Evolutionary conservation across 2,113 vertebrate species (phyloP).

Genomic region (Ailuropoda melanoleuca): DNA sequence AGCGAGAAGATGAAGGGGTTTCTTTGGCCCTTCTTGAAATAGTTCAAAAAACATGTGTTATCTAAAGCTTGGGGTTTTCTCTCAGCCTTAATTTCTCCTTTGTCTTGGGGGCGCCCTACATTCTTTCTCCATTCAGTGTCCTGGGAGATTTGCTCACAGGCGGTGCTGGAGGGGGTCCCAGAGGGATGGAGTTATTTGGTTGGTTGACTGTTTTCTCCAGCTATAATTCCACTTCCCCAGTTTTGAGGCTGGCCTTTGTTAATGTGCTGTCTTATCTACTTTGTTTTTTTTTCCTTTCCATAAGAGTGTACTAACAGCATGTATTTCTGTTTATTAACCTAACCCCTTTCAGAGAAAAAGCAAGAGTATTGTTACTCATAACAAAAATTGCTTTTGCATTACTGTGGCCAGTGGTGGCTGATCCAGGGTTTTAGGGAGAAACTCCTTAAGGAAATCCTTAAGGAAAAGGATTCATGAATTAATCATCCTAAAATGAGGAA

Average conservation of each 20-base stretch:
- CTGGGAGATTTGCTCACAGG: neutral
- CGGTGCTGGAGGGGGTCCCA: neutral
- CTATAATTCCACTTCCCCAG: neutral
- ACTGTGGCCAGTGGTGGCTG: neutral
- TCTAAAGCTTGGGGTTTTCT: neutral
- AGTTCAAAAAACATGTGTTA: neutral
- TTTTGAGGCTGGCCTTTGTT: neutral
- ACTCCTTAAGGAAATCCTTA: neutral
- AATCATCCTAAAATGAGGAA: neutral
- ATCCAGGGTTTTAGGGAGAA: neutral
- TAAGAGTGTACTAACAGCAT: neutral
- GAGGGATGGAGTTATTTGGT: neutral
- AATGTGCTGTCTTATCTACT: neutral
- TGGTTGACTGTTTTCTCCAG: neutral
- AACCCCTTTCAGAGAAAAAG: neutral
- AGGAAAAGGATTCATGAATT: neutral
- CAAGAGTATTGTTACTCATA: neutral
- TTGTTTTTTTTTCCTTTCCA: neutral
- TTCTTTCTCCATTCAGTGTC: neutral
- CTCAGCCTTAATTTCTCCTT: neutral
- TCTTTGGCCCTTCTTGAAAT: neutral
- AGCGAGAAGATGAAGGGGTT: neutral
- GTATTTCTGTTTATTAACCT: neutral
- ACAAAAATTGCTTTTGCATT: neutral
- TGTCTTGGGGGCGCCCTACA: fast-evolving